Evolutionary conservation across 2,113 vertebrate species (phyloP).

Genomic region (Oxygymnocypris stewartii): DNA sequence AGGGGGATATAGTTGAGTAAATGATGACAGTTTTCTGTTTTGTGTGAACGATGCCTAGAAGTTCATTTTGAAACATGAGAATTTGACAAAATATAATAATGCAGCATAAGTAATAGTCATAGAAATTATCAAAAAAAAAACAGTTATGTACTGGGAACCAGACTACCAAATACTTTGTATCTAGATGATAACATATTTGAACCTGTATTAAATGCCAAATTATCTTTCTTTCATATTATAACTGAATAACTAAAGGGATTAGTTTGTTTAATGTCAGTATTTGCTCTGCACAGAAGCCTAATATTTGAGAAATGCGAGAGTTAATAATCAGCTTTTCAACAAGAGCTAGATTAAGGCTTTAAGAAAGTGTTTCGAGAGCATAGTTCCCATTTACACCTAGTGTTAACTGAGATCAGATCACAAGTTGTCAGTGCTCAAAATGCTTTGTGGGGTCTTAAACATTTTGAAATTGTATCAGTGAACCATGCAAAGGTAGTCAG

Average conservation of each 20-base stretch:
- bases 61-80: neutral
- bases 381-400: neutral
- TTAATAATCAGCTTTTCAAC: neutral
- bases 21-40: neutral
- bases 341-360: neutral
- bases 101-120: neutral
- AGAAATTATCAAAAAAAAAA: neutral
- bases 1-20: neutral
- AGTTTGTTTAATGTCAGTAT: neutral
- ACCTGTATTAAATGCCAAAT: neutral
- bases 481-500: neutral
- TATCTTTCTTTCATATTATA: neutral
- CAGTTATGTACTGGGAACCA: neutral
- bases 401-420: neutral
- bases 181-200: neutral
- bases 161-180: neutral
- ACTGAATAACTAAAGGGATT: neutral
- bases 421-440: neutral
- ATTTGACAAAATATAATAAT: neutral
- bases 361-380: neutral
- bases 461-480: neutral
- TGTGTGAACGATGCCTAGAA: neutral
- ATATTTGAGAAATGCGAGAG: neutral
- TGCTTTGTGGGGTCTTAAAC: neutral
- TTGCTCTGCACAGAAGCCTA: neutral